phyloP scores from a whole-genome alignment of 2,797 vertebrate genomes.

The Acanthurus tractus region DNA sequence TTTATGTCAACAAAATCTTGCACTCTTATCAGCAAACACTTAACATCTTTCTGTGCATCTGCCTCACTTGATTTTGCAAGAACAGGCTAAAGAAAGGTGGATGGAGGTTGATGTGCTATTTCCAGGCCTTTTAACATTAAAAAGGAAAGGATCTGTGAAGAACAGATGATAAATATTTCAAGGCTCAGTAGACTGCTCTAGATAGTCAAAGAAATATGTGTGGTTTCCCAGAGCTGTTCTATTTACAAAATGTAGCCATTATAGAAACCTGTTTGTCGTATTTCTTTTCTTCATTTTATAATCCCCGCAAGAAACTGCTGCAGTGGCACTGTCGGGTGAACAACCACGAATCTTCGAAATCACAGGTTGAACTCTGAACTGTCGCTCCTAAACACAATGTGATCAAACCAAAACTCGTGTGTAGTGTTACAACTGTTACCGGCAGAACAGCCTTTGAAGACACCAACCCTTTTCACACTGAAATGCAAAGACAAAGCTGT shows the following conservation, averaged over 20 bases:
- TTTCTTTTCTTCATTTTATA: conserved; percentile 7
- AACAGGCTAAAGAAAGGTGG: conserved; percentile 12
- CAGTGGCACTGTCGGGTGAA: conserved; percentile 2
- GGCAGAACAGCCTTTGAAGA: no score
- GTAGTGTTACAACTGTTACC: no score
- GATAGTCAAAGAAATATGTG: conserved; percentile 56
- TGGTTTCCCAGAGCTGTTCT: conserved; percentile 28
- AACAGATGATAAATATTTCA: conserved; percentile 75
- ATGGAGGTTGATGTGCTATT: conserved; percentile 52
- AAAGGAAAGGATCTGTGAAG: conserved; percentile 53
- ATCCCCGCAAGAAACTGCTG: background rate
- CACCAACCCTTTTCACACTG: no score
- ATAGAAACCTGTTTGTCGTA: background rate
- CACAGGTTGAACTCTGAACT: no score
- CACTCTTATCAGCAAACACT: conserved; percentile 28
- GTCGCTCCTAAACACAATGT: no score
- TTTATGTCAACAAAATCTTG: conserved; percentile 42
- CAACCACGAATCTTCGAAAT: conserved; percentile 1
- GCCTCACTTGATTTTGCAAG: conserved; percentile 38
- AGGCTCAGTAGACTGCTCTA: conserved; percentile 45
- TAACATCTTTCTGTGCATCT: conserved; percentile 33
- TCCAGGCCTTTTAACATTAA: conserved; percentile 69
- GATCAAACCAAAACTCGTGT: no score
- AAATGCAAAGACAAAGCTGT: no score
- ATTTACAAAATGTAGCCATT: conserved; percentile 48